Evolutionary conservation across 2,797 vertebrate genomes (phyloP).

Genomic region (Spea hammondii): DNA sequence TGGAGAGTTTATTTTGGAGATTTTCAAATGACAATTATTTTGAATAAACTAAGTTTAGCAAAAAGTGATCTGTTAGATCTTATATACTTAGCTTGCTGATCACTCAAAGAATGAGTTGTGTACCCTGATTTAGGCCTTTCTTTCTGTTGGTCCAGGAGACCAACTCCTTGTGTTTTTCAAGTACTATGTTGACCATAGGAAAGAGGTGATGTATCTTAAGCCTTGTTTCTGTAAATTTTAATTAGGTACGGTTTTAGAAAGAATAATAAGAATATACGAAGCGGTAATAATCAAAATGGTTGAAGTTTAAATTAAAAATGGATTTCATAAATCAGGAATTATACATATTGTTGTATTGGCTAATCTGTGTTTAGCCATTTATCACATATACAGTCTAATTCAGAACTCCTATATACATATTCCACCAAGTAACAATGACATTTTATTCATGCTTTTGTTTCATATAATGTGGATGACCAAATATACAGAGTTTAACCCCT

Average conservation of each 20-base stretch:
- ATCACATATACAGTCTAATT: no score
- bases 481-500: not conserved
- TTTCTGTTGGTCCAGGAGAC: conserved; percentile 21
- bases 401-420: no score
- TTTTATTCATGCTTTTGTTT: not conserved
- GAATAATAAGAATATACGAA: not conserved
- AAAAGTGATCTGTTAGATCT: no score
- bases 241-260: conserved; percentile 5
- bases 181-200: conserved; percentile 39
- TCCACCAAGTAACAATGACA: no score
- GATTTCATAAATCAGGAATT: not conserved
- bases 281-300: not conserved
- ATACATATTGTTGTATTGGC: no score
- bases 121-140: not conserved
- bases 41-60: no score
- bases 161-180: not conserved
- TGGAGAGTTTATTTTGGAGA: no score
- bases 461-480: not conserved
- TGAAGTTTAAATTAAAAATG: not conserved
- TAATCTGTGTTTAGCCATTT: no score
- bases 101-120: no score
- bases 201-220: no score
- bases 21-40: no score
- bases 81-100: no score
- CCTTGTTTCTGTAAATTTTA: not conserved